Evolutionary conservation across 92 coral and sea anemone genomes (phyloP), one percentile per base, ranked within the genome.

Genomic region (Palythoa caribaeorum): DNA sequence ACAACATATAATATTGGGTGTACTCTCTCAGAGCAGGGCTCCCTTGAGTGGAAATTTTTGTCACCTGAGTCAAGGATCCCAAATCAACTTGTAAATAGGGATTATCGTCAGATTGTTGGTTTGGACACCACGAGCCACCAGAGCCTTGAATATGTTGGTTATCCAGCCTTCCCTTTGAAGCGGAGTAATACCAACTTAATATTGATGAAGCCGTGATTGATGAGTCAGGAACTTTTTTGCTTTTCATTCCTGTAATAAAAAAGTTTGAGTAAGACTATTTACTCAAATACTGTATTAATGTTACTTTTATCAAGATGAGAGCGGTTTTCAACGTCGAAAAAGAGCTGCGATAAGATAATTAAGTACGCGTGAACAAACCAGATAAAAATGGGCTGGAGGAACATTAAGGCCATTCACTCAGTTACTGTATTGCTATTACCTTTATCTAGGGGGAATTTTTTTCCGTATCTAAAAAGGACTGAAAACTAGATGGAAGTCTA

Each of bases 21-120:
- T 94, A 94, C 76, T 92, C 84, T 55, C 65, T 79, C 77, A 92
- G 71, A 39, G 84, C 90, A 76, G 96, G 96, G 38, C 92, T 92
- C 36, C 96, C 96, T 76, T 94, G 96, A 12, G 96, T 94, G n/a
- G 93, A 85, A 13, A 94, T 84, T 62, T 90, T 90, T 20, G 94
- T 90, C 69, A 94, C 90, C 68, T 69, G 83, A 65, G 62, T 84
- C 12, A 84, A 1, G 16, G 90, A 90, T 8, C 92, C 92, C 13
- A 94, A 79, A 36, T 94, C 91, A 47, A 92, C 68, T 74, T 94
- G 94, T 59, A 94, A 48, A 80, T 87, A 94, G 2, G 94, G 94
- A 16, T 63, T 71, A 40, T 55, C 60, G 73, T 94, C 94, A 14
- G 69, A 53, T 12, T 55, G 16, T 2, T 76, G 60, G 77, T 63